Evolutionary conservation across 2,888 invertebrate species (phyloP).

Genomic region (Podabrus alpinus): DNA sequence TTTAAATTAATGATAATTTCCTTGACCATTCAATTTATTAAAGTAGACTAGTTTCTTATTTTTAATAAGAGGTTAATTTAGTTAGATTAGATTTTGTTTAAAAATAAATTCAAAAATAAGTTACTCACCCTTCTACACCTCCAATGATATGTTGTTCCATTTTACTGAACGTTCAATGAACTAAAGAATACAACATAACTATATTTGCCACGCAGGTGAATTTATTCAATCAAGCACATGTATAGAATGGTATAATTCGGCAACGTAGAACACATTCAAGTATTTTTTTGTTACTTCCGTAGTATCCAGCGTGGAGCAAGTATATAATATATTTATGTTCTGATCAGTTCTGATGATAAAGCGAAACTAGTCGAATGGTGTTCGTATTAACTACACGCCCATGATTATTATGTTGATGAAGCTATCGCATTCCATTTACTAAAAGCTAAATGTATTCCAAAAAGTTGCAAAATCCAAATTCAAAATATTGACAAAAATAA

Average conservation of each 20-base stretch:
- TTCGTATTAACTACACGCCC: slow-evolving; percentile 22
- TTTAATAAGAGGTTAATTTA: too few species aligned
- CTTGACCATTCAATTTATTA: not conserved
- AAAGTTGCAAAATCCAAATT: not conserved
- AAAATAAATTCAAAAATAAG: not conserved
- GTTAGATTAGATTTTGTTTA: not conserved
- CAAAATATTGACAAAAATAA: not conserved
- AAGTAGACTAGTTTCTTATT: not conserved
- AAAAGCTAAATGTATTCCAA: not conserved
- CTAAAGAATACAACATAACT: slow-evolving; percentile 10
- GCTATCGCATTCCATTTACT: not conserved
- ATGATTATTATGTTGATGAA: slow-evolving; percentile 1
- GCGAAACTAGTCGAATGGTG: slow-evolving; percentile 24
- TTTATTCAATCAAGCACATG: slow-evolving; percentile 15
- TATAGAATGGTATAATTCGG: slow-evolving; percentile 11
- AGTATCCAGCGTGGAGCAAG: slow-evolving; percentile 1
- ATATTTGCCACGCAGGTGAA: slow-evolving; percentile 14
- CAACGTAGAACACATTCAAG: slow-evolving; percentile 10
- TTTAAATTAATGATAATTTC: not conserved
- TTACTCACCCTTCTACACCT: slow-evolving; percentile 51
- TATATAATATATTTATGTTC: slow-evolving; percentile 19
- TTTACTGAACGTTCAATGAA: not conserved
- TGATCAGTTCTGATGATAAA: slow-evolving; percentile 27
- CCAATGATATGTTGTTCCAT: slow-evolving; percentile 45
- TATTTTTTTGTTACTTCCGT: slow-evolving; percentile 12